phyloP scores from a whole-genome alignment of 2,113 vertebrate species.

The Epinephelus fuscoguttatus region DNA sequence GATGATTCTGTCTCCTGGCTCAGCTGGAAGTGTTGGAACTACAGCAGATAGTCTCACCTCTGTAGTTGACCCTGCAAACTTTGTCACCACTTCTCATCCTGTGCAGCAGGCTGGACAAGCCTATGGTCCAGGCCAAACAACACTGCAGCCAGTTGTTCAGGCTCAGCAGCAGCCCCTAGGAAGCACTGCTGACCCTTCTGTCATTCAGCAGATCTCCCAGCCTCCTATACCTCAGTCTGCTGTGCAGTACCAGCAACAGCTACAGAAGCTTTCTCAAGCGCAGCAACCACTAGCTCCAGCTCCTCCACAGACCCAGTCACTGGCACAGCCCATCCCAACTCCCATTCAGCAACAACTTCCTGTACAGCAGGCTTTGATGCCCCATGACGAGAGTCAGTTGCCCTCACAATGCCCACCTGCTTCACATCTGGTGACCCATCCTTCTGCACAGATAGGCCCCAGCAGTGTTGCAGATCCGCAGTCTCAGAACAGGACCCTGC shows the following conservation, averaged over 20 bases:
- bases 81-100: constrained; percentile 57
- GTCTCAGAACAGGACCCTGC: constrained; percentile 55
- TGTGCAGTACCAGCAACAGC: constrained; percentile 76
- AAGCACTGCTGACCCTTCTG: constrained; percentile 53
- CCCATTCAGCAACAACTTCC: constrained; percentile 58
- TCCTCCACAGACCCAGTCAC: constrained; percentile 58
- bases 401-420: constrained; percentile 58
- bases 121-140: constrained; percentile 61
- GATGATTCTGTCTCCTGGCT: constrained; percentile 67
- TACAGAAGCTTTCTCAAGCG: constrained; percentile 66
- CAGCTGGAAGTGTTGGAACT: constrained; percentile 50
- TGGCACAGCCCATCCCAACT: constrained; percentile 58
- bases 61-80: constrained; percentile 48
- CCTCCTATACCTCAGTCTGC: constrained; percentile 52
- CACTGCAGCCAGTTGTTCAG: constrained; percentile 52
- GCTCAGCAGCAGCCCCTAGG: constrained; percentile 62
- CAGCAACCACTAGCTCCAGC: constrained; percentile 60
- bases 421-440: constrained; percentile 57
- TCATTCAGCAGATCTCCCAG: constrained; percentile 67
- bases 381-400: constrained; percentile 66
- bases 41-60: constrained; percentile 50
- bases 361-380: constrained; percentile 53
- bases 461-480: constrained; percentile 62
- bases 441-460: constrained; percentile 48
- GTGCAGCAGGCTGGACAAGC: constrained; percentile 66